phyloP scores from a whole-genome alignment of 2,888 invertebrate genomes.

The Drosophila affinis region DNA sequence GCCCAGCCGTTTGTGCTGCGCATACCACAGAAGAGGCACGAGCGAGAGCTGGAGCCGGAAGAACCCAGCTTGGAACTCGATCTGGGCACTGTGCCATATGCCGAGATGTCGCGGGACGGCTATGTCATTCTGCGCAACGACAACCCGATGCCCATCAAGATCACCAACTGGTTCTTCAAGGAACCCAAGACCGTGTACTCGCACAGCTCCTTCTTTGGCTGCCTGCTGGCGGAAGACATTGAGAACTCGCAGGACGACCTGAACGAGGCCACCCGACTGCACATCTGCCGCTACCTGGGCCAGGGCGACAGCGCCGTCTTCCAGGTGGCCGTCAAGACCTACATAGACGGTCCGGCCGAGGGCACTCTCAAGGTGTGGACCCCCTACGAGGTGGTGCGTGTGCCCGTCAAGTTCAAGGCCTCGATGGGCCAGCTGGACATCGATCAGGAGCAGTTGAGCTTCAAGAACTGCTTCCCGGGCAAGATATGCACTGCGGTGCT shows the following conservation, averaged over 20 bases:
- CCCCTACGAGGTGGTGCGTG: conserved; percentile 87
- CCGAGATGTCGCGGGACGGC: conserved; percentile 80
- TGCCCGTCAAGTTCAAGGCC: conserved; percentile 90
- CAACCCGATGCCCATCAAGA: conserved; percentile 81
- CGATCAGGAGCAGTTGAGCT: conserved; percentile 88
- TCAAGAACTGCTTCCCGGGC: conserved; percentile 92
- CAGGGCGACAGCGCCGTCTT: conserved; percentile 84
- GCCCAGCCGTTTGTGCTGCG: conserved; percentile 67
- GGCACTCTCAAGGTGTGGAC: conserved; percentile 90
- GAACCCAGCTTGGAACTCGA: conserved; percentile 75
- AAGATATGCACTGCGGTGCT: conserved; percentile 91
- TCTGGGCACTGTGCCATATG: conserved; percentile 82
- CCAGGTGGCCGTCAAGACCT: conserved; percentile 88
- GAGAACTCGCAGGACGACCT: background rate
- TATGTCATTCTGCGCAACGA: conserved; percentile 80
- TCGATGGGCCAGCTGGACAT: conserved; percentile 89
- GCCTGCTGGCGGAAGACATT: conserved; percentile 76
- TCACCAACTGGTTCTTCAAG: conserved; percentile 81
- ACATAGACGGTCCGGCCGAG: conserved; percentile 86
- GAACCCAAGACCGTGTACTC: conserved; percentile 79
- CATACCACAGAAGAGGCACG: conserved; percentile 6
- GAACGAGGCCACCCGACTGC: conserved; percentile 56
- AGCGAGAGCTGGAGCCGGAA: background rate
- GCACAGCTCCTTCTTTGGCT: conserved; percentile 85
- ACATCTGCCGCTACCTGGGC: conserved; percentile 68